These are phyloP conservation scores for Tricholaema leucomelas DNA, from an alignment of 2,113 vertebrate genomes.

Conservation along the genomic window DNA sequence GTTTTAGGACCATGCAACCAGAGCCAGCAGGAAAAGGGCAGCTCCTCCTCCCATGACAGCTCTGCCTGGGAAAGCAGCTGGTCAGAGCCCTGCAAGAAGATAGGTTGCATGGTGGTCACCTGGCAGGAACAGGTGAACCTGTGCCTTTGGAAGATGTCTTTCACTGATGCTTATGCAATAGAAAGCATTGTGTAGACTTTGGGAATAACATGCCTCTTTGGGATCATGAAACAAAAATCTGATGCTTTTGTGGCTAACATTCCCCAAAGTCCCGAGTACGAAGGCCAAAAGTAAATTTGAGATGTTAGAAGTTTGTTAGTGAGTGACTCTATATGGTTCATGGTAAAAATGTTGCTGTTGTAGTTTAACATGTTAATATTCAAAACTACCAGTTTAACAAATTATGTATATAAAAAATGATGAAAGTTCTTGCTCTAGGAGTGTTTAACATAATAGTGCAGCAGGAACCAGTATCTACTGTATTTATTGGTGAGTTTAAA, in stretches of 20 bases:
- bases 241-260: background rate
- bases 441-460: background rate
- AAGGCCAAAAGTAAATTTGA: background rate
- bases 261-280: background rate
- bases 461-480: background rate
- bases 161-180: rapidly evolving
- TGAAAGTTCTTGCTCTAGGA: background rate
- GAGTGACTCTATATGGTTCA: background rate
- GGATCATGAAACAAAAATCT: background rate
- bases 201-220: background rate
- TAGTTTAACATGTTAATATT: background rate
- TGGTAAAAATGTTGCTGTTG: background rate
- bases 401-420: background rate
- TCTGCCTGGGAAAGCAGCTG: no score
- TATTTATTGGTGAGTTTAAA: background rate
- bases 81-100: no score
- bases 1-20: no score
- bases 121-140: background rate
- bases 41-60: no score
- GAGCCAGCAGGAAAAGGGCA: no score
- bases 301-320: background rate
- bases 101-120: no score
- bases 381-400: background rate
- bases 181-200: background rate
- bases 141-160: background rate